phyloP scores from a whole-genome alignment of 2,113 vertebrate species.

The Clarias macrocephalus region DNA sequence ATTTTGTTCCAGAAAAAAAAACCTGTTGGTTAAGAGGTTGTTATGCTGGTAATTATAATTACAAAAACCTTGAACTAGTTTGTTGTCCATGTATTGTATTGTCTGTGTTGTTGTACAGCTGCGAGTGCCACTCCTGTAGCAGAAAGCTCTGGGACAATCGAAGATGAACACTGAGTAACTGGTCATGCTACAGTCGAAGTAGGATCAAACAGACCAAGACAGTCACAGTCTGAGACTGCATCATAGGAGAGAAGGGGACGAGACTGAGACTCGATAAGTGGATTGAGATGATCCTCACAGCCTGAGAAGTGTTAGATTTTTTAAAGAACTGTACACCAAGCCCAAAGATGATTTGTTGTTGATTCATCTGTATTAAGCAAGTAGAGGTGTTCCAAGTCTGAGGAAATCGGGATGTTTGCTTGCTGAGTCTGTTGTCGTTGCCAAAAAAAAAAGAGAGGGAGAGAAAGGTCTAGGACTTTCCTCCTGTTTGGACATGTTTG shows the following conservation, averaged over 20 bases:
- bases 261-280: not conserved
- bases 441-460: too few species aligned
- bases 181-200: not conserved
- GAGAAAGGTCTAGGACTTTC: not conserved
- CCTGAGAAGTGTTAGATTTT: not conserved
- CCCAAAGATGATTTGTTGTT: not conserved
- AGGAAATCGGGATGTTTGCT: not conserved
- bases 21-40: not conserved
- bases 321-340: not conserved
- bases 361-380: not conserved
- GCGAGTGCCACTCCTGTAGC: conserved; percentile 38
- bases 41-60: not conserved
- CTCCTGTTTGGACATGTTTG: not conserved
- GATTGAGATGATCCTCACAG: not conserved
- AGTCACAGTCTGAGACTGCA: too few species aligned
- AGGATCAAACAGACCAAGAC: not conserved
- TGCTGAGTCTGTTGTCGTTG: not conserved
- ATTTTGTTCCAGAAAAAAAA: not conserved
- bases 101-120: conserved; percentile 51
- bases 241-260: not conserved
- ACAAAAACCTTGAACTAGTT: too few species aligned
- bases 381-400: not conserved
- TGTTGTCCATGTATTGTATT: not conserved
- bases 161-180: not conserved
- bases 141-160: conserved; percentile 53